Conservation (phyloP, 2,113 vertebrate species). For the Nyctibius bracteatus region DNA sequence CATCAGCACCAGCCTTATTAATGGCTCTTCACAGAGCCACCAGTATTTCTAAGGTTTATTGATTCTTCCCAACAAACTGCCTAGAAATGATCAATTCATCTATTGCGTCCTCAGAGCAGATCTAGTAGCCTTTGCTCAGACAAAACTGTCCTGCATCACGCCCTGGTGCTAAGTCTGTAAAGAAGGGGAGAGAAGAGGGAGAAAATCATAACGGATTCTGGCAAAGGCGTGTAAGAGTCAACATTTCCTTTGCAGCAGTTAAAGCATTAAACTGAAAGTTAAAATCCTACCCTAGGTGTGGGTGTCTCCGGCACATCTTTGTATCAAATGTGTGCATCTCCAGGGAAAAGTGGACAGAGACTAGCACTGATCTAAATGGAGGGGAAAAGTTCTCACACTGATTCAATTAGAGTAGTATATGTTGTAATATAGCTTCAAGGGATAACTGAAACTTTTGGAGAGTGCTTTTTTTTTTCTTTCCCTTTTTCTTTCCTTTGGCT, state of each 20-base stretch:
- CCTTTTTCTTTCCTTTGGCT: constrained; percentile 23
- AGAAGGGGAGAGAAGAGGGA: neutral
- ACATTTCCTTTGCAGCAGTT: neutral
- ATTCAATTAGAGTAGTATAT: constrained; percentile 67
- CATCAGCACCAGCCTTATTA: neutral
- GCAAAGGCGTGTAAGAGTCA: neutral
- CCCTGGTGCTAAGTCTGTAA: neutral
- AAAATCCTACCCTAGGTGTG: neutral
- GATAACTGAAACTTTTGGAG: constrained; percentile 64
- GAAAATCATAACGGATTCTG: neutral
- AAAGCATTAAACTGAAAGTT: neutral
- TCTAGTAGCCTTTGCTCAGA: neutral
- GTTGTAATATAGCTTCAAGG: constrained; percentile 72
- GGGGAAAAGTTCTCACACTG: constrained; percentile 66
- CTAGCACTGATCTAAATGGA: constrained; percentile 6
- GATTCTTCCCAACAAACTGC: neutral
- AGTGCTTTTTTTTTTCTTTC: neutral
- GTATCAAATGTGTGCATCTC: neutral
- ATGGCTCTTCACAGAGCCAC: neutral
- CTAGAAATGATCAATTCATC: neutral
- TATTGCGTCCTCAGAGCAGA: neutral
- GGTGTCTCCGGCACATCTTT: neutral
- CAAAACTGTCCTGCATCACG: neutral
- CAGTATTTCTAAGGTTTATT: neutral
- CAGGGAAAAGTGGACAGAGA: constrained; percentile 20